Evolutionary conservation across 2,888 invertebrate species (phyloP).

Genomic region (Brachynemurus nebulosus): DNA sequence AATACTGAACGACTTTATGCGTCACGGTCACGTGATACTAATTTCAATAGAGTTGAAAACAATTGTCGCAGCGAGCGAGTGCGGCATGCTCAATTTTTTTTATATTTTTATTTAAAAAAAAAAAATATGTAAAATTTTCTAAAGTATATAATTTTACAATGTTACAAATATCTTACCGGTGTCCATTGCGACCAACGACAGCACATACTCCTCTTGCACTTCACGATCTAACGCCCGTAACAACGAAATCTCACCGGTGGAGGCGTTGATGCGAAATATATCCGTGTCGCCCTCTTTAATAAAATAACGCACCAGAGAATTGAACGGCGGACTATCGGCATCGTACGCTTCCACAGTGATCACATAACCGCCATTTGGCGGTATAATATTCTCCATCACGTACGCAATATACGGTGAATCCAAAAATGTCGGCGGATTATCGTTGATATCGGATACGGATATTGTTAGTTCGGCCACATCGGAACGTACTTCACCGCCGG

Average conservation of each 20-base stretch:
- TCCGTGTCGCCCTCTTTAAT: constrained; percentile 87
- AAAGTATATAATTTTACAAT: background rate
- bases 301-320: constrained; percentile 81
- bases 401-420: constrained; percentile 90
- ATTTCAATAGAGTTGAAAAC: no score
- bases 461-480: constrained; percentile 74
- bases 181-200: constrained; percentile 86
- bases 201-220: constrained; percentile 64
- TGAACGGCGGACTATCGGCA: constrained; percentile 81
- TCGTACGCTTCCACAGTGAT: constrained; percentile 77
- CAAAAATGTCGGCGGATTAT: constrained; percentile 83
- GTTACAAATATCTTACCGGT: constrained; percentile 57
- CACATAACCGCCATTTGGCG: constrained; percentile 65
- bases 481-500: constrained; percentile 39
- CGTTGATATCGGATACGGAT: constrained; percentile 81
- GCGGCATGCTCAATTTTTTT: no score
- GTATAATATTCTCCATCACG: constrained; percentile 84
- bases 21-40: no score
- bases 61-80: no score
- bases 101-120: no score
- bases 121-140: no score
- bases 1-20: no score
- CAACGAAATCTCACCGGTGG: constrained; percentile 79
- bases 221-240: constrained; percentile 74
- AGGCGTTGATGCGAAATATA: constrained; percentile 81